Evolutionary conservation across 1,140 invertebrate species (phyloP).

Genomic region (Rhagoletis zephyria): DNA sequence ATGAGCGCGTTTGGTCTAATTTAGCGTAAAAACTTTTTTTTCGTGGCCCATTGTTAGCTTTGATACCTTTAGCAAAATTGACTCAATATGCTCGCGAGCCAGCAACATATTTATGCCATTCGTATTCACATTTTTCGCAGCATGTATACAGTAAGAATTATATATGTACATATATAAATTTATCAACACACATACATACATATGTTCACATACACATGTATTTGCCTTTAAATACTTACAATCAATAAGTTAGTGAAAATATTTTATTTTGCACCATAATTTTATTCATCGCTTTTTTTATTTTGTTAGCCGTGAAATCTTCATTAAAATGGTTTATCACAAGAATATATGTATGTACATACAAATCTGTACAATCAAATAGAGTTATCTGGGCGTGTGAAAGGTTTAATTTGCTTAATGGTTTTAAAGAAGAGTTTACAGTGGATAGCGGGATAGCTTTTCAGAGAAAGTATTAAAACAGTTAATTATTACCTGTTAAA

Average conservation of each 20-base stretch:
- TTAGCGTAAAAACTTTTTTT: no score
- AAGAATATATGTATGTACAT: neutral
- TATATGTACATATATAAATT: no score
- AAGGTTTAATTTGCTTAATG: slow-evolving; percentile 7
- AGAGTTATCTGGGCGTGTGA: neutral
- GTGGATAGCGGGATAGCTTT: slow-evolving; percentile 3
- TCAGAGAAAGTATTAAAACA: slow-evolving; percentile 24
- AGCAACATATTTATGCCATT: no score
- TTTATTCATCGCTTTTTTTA: neutral
- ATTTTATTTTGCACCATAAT: neutral
- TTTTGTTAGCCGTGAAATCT: neutral
- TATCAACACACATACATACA: no score
- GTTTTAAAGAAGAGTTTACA: neutral
- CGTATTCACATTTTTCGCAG: no score
- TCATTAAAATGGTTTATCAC: slow-evolving; percentile 7
- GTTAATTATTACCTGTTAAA: neutral
- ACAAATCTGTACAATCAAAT: no score
- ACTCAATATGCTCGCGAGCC: no score
- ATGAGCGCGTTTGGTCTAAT: no score
- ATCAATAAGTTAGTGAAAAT: neutral
- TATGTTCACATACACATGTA: neutral
- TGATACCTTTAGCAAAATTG: no score
- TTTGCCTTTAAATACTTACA: neutral
- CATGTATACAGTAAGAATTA: no score
- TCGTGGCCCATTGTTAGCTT: no score